Evolutionary conservation across 1,140 invertebrate species (phyloP).

Genomic region (Cepaea nemoralis): DNA sequence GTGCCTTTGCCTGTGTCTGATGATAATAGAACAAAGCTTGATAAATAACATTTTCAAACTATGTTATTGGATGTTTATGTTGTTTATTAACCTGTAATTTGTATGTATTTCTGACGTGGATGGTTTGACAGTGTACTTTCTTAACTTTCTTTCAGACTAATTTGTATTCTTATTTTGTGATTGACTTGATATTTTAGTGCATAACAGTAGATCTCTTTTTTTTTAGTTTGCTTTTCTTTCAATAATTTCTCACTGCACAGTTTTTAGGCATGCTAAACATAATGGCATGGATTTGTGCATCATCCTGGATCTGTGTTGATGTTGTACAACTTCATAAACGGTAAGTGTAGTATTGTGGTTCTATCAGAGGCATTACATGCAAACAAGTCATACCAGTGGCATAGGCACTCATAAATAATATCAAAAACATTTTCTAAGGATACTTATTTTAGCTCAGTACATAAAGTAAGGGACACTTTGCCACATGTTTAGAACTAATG

Average conservation of each 20-base stretch:
- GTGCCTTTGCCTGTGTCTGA: not conserved
- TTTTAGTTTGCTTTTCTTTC: not conserved
- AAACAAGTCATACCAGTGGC: not conserved
- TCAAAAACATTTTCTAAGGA: too few relatives aligned
- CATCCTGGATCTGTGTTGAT: not conserved
- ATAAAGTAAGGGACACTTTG: too few relatives aligned
- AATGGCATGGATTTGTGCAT: constrained; percentile 14
- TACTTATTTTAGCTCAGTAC: too few relatives aligned
- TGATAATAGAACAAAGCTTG: not conserved
- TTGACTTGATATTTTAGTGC: not conserved
- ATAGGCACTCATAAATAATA: too few relatives aligned
- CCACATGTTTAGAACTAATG: too few relatives aligned
- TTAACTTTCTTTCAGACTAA: not conserved
- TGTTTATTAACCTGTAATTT: not conserved
- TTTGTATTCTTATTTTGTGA: not conserved
- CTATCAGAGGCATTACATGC: not conserved
- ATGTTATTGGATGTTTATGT: not conserved
- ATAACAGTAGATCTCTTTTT: not conserved
- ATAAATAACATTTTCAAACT: not conserved
- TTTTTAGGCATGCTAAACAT: constrained; percentile 18
- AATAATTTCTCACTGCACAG: not conserved
- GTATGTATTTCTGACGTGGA: not conserved
- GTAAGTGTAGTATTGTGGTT: not conserved
- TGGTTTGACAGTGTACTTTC: not conserved
- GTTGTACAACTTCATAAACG: not conserved